Conservation (phyloP, 2,113 vertebrate genomes). For the Recurvirostra avosetta region DNA sequence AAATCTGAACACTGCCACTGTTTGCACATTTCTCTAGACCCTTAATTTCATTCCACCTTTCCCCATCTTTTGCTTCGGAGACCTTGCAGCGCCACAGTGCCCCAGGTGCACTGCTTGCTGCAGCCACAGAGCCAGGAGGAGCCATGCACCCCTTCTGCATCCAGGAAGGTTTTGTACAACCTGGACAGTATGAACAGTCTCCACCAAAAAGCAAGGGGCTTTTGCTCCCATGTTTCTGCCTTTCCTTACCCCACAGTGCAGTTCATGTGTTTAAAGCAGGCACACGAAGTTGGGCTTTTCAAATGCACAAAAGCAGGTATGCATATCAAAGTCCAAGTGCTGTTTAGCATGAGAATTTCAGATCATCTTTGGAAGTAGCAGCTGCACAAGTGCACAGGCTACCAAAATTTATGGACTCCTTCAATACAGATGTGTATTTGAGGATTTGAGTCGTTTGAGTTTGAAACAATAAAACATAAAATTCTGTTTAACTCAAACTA, state of each 20-base stretch:
- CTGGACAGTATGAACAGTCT: neutral
- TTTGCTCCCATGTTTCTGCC: neutral
- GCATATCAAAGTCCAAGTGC: accelerated
- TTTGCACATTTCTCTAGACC: neutral
- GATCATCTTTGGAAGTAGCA: neutral
- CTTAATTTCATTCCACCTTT: neutral
- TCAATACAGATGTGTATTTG: too few relatives aligned
- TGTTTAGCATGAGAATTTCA: neutral
- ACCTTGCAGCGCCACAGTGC: neutral
- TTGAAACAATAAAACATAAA: accelerated
- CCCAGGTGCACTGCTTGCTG: too few relatives aligned
- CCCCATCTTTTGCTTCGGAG: neutral
- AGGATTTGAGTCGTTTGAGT: neutral
- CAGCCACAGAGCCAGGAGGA: neutral
- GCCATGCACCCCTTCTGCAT: neutral
- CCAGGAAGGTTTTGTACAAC: neutral
- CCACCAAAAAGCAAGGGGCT: neutral
- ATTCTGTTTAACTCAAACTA: neutral
- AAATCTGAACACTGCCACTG: neutral
- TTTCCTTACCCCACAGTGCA: neutral
- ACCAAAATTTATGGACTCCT: neutral
- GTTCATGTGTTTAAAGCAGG: neutral
- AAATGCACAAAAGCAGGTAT: neutral
- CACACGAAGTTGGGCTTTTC: neutral
- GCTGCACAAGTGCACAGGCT: neutral